Evolutionary conservation across 2,797 vertebrate genomes (phyloP).

Genomic region (Galaxias olidus): DNA sequence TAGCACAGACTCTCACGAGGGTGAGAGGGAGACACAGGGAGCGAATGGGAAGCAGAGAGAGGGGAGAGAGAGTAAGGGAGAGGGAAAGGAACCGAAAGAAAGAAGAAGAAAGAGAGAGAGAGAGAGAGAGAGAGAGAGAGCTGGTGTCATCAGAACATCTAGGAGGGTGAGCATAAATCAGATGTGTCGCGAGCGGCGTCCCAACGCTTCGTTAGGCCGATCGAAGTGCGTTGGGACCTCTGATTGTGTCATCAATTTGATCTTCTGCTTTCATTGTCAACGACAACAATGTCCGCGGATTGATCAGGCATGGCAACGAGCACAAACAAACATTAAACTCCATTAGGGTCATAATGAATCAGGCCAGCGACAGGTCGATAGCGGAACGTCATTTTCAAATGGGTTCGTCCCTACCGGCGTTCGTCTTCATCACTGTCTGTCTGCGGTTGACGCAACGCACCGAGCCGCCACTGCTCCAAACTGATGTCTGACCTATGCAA

Average conservation of each 20-base stretch:
- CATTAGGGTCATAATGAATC: conserved; percentile 76
- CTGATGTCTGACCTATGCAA: conserved; percentile 45
- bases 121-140: conserved; percentile 49
- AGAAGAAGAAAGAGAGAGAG: conserved; percentile 17
- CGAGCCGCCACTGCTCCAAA: conserved; percentile 9
- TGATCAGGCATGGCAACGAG: conserved; percentile 69
- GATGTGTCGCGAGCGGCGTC: conserved; percentile 58
- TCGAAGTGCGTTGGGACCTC: conserved; percentile 58
- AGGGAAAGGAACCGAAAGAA: conserved; percentile 5
- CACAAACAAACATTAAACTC: conserved; percentile 71
- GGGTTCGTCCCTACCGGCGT: conserved; percentile 41
- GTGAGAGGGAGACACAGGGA: conserved; percentile 40
- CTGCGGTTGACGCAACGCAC: conserved; percentile 13
- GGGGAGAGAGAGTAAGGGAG: conserved; percentile 2
- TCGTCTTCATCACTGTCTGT: conserved; percentile 60
- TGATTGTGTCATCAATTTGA: conserved; percentile 77
- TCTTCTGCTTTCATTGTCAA: conserved; percentile 75
- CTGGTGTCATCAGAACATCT: conserved; percentile 72
- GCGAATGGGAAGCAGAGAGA: conserved; percentile 4
- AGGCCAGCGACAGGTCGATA: conserved; percentile 60
- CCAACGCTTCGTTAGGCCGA: conserved; percentile 64
- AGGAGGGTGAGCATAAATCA: conserved; percentile 71
- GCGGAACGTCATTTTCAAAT: conserved; percentile 55
- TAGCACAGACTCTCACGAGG: conserved; percentile 75
- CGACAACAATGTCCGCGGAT: conserved; percentile 71